Conservation (phyloP, 1,140 invertebrate genomes). For the Bombus waltoni region DNA sequence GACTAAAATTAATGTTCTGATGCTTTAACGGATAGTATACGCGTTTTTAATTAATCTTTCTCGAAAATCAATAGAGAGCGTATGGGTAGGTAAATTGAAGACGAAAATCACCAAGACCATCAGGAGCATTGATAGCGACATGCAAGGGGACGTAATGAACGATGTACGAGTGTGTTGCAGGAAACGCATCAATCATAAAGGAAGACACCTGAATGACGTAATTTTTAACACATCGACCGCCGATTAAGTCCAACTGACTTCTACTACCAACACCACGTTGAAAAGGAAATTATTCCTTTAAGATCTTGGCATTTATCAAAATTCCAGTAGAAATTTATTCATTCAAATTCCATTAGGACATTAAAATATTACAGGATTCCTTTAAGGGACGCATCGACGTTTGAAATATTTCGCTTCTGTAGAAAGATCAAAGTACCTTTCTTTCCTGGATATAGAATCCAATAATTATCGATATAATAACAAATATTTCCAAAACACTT, state of each 20-base stretch:
- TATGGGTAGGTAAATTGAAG: neutral
- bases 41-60: constrained; percentile 10
- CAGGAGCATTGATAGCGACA: constrained; percentile 23
- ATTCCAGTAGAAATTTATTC: neutral
- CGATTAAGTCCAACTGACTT: constrained; percentile 18
- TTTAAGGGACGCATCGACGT: too few relatives aligned
- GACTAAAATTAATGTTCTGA: neutral
- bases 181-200: constrained; percentile 38
- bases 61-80: neutral
- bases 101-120: constrained; percentile 32
- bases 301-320: neutral
- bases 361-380: neutral
- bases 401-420: too few relatives aligned
- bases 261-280: neutral
- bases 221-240: constrained; percentile 16
- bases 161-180: constrained; percentile 12
- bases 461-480: too few relatives aligned
- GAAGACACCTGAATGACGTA: constrained; percentile 36
- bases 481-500: too few relatives aligned
- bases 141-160: constrained; percentile 42
- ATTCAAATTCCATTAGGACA: neutral
- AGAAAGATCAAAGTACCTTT: too few relatives aligned
- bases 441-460: too few relatives aligned
- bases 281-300: neutral
- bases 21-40: neutral